phyloP scores from a whole-genome alignment of 2,113 vertebrate genomes.

The Anolis sagrei region DNA sequence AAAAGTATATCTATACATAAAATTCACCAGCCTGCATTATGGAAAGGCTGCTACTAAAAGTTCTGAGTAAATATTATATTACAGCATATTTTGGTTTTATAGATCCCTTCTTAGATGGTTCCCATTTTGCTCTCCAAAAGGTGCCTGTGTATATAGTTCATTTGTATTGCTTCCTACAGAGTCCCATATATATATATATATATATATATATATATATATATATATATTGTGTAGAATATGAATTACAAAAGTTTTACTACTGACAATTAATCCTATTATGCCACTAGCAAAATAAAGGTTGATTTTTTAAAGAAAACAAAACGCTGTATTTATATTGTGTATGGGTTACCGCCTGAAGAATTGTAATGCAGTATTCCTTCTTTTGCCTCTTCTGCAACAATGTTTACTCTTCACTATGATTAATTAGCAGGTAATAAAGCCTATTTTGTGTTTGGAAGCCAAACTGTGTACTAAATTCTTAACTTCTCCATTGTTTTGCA shows the following conservation, averaged over 20 bases:
- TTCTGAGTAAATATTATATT: constrained; percentile 72
- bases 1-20: constrained; percentile 71
- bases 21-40: constrained; percentile 57
- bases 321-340: constrained; percentile 77
- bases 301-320: constrained; percentile 66
- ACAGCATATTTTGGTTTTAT: constrained; percentile 68
- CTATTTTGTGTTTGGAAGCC: constrained; percentile 75
- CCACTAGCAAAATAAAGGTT: constrained; percentile 72
- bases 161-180: constrained; percentile 68
- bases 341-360: constrained; percentile 77
- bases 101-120: constrained; percentile 66
- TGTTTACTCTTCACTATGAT: constrained; percentile 73
- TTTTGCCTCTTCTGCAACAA: constrained; percentile 69
- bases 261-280: constrained; percentile 73
- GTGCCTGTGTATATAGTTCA: constrained; percentile 66
- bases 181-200: constrained; percentile 60
- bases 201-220: constrained; percentile 63
- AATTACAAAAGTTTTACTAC: constrained; percentile 74
- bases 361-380: constrained; percentile 78
- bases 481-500: background rate
- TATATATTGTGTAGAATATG: constrained; percentile 70
- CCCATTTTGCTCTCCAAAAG: constrained; percentile 61
- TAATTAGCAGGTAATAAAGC: constrained; percentile 79
- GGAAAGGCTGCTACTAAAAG: constrained; percentile 60
- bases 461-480: constrained; percentile 54